phyloP scores from a whole-genome alignment of 2,113 vertebrate species.

The Archocentrus centrarchus region DNA sequence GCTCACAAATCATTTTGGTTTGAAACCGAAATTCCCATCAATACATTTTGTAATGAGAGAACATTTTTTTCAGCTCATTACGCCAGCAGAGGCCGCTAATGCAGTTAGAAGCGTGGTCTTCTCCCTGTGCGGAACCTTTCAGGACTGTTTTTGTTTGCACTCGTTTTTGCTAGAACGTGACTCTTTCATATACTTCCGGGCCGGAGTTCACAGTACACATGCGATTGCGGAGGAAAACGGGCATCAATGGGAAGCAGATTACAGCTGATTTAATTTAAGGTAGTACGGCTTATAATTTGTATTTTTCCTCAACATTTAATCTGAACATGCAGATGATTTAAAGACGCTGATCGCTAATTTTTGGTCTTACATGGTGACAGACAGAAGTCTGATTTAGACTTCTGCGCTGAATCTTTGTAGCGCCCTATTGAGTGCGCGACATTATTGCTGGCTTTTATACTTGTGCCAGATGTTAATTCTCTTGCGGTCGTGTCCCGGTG shows the following conservation, averaged over 20 bases:
- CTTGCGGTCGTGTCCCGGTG: too few relatives aligned
- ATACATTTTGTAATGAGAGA: neutral
- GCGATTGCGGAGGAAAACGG: slow-evolving; percentile 9
- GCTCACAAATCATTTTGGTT: neutral
- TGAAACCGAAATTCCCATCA: neutral
- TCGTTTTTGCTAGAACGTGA: neutral
- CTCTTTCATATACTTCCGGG: slow-evolving; percentile 44
- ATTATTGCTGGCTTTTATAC: too few relatives aligned
- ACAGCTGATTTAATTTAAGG: neutral
- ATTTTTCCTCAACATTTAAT: neutral
- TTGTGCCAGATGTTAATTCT: too few relatives aligned
- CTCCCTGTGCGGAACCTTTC: slow-evolving; percentile 1
- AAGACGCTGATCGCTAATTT: neutral
- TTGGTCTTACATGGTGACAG: accelerated
- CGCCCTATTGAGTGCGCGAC: too few relatives aligned
- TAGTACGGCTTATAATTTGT: accelerated
- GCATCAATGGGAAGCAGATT: neutral
- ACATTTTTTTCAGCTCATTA: neutral
- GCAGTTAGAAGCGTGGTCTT: neutral
- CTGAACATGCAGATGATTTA: neutral
- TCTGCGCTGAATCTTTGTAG: too few relatives aligned
- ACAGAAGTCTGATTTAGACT: neutral
- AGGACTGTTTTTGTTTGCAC: neutral
- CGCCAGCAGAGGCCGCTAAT: neutral
- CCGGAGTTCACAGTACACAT: neutral